These are phyloP conservation scores for Phytoseiulus persimilis DNA, from an alignment of 2,888 invertebrate genomes.

Conservation along the genomic window DNA sequence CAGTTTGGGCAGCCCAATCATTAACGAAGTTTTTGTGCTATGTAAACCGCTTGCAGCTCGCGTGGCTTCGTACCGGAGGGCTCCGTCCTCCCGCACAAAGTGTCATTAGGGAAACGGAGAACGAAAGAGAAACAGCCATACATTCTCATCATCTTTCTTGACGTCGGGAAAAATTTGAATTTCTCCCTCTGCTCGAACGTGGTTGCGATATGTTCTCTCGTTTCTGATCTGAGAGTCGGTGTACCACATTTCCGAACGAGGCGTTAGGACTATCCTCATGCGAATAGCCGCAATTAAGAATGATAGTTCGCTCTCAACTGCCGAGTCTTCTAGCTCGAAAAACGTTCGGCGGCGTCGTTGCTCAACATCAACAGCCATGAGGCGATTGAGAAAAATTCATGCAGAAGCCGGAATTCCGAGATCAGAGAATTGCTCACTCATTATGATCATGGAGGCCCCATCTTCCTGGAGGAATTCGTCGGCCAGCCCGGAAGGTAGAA, in stretches of 20 bases:
- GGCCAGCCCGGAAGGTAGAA: too few relatives aligned
- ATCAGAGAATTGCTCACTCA: too few relatives aligned
- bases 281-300: not conserved
- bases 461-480: too few relatives aligned
- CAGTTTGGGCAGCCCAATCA: not conserved
- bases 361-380: too few relatives aligned
- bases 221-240: not conserved
- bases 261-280: not conserved
- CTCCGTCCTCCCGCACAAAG: not conserved
- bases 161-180: not conserved
- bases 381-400: too few relatives aligned
- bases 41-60: not conserved
- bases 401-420: too few relatives aligned
- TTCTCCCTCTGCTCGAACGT: not conserved
- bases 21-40: not conserved
- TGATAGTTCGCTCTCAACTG: too few relatives aligned
- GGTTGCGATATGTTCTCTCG: not conserved
- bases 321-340: not conserved
- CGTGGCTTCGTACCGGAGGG: not conserved
- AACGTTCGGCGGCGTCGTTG: not conserved
- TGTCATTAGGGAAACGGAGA: not conserved
- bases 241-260: not conserved
- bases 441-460: too few relatives aligned
- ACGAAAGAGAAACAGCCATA: not conserved
- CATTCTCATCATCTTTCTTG: conserved; percentile 5